Conservation (phyloP, 2,888 invertebrate species). For the Zele albiditarsus region DNA sequence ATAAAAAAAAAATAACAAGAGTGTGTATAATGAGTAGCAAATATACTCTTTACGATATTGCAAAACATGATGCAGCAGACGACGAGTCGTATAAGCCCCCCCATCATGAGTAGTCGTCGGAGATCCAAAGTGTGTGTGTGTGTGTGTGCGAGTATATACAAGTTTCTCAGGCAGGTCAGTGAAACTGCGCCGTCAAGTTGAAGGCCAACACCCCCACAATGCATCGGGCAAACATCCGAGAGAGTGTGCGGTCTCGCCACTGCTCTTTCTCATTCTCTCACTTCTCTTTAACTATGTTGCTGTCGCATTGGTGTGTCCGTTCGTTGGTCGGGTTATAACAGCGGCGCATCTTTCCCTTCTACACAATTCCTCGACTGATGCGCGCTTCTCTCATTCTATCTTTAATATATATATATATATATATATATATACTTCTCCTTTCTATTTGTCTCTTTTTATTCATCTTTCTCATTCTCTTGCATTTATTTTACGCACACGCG, state of each 20-base stretch:
- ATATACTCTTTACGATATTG: neutral
- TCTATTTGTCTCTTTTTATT: neutral
- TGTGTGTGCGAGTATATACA: slow-evolving; percentile 60
- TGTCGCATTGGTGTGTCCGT: neutral
- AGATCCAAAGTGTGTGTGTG: slow-evolving; percentile 39
- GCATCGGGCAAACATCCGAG: slow-evolving; percentile 63
- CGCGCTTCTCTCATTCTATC: slow-evolving; percentile 14
- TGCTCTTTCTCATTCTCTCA: slow-evolving; percentile 41
- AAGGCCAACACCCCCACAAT: slow-evolving; percentile 74
- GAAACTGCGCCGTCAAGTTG: slow-evolving; percentile 73
- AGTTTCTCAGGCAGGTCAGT: slow-evolving; percentile 74
- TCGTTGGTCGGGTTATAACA: slow-evolving; percentile 10
- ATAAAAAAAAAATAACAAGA: neutral
- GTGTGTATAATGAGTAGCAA: neutral
- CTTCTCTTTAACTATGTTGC: slow-evolving; percentile 22
- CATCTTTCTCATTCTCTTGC: neutral
- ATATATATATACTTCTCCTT: neutral
- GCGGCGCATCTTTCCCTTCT: slow-evolving; percentile 29
- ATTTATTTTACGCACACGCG: neutral
- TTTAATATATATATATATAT: neutral
- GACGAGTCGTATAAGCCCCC: neutral
- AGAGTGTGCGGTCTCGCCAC: slow-evolving; percentile 38
- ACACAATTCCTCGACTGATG: neutral
- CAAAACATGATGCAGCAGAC: neutral
- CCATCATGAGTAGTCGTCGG: slow-evolving; percentile 58